Base-by-base conservation (phyloP, 2,113 vertebrate species). In the Cyprinodon tularosa region DNA sequence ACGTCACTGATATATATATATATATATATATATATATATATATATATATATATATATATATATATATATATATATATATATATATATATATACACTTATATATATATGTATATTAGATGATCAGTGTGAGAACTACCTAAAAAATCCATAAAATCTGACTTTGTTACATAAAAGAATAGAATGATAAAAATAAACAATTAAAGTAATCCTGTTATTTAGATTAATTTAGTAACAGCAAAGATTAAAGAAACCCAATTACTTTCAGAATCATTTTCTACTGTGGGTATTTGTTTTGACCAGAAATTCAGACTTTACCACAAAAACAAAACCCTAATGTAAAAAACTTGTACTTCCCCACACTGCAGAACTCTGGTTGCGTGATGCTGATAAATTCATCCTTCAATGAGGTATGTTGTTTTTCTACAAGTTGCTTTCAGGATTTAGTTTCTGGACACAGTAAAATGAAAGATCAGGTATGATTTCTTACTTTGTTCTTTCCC, bases 351-450 rank as follows among this genome's bases (percentile, higher is more conserved):
- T 77, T 42, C 29, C 7, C 20, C n/a, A 29, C 29, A 29, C 29
- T 5, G 62, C 92, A 98, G 97, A 82, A 67, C 66, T 74, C 82
- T 37, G 72, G 72, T 11, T 97, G 96, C 71, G 80, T 83, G 2
- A 9, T 2, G 9, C 73, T 87, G 62, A 91, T 72, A 67, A 91
- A 12, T 42, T 71, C 89, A 20, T 22, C 81, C 71, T 93, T 96
- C 74, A 91, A 82, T 63, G 45, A 72, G 95, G 96, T 97, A 90
- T 68, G 80, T 0, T 69, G 3, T 14, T 44, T 14, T 44, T 2
- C 20, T 63, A 20, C 42, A 40, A 8, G 10, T 59, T 20, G 17
- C 8, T 57, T n/a, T n/a, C 7, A 57, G 9, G n/a, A 1, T 20
- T 8, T n/a, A 6, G 9, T n/a, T 57, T 57, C 20, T n/a, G 17